Evolutionary conservation across 1,140 invertebrate species (phyloP), one percentile per base, ranked within the genome.

Genomic region (Drosophila serrata): DNA sequence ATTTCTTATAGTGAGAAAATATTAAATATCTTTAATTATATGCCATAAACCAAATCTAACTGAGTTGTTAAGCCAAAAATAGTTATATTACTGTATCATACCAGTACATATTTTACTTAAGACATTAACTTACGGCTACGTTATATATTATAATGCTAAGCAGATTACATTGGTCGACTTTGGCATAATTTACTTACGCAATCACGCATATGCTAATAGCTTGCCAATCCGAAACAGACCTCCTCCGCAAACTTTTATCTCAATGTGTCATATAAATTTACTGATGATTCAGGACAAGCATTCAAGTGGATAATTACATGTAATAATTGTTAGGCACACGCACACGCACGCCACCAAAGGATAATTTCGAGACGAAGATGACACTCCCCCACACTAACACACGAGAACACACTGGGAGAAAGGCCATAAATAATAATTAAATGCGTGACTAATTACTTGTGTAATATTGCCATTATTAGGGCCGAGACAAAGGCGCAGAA

Each of bases 401-500:
- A 46, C 29, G 6, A 29, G 6, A 29, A 49, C 39, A 64, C 33
- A 55, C 37, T 48, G 31, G 19, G 29, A 39, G 39, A 67, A 49
- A 31, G 39, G 35, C 68, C 72, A 91, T 91, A 88, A 91, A 91
- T 91, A 91, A 91, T 91, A 91, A 91, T 91, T 84, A 91, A 91
- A 91, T 87, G 87, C 82, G 80, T 91, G 87, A 91, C 87, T 91
- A 91, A 91, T 91, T 91, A 91, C 80, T 88, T 88, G 84, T 79
- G 80, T 91, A 91, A 91, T 91, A 67, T 91, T 82, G 82, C 77
- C 73, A 82, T 87, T 91, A 91, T 91, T 87, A 87, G 72, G 78
- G 24, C 48, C 35, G 42, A 31, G 46, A 55, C 39, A 37, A 43
- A 62, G 69, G 46, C 48, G 29, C 39, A 62, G 72, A 87, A 73